Base-by-base conservation (phyloP, 2,888 invertebrate species). In the Drosophila multiciliata region DNA sequence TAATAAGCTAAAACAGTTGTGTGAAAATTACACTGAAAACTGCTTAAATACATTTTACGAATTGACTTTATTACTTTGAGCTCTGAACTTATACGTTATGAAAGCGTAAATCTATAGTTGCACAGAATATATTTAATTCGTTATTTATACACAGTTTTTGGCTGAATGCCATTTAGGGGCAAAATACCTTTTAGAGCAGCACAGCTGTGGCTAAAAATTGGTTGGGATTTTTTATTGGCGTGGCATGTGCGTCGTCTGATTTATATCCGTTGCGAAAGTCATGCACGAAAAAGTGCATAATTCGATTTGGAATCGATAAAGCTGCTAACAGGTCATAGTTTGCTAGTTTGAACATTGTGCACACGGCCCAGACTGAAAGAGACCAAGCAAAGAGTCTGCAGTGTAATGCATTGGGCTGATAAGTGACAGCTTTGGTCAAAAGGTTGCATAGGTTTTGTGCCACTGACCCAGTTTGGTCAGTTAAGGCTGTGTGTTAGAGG, bases 261-360 rank as follows among this genome's bases (percentile, higher is more conserved):
- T 73, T 80, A 84, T 84, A 52, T 20, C 23, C 32, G 40, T 40
- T 53, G 62, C 53, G 57, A 52, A 53, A n/a, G 58, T 29, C 35
- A 49, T 48, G 48, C 53, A 67, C 26, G 36, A 50, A 73, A 75
- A 70, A 69, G 59, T 77, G 73, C 72, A 82, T 88, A 78, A 82
- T 82, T 76, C 73, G 72, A 88, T 86, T 82, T 78, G 70, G 40
- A 88, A 83, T 88, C 86, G 73, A 86, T 88, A 83, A 78, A 66
- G 66, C 52, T 60, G 42, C 55, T 65, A 62, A 36, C 65, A 61
- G 48, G 49, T 60, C 35, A 58, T 17, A 36, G 45, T 45, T 45
- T n/a, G 17, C 5, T 38, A 60, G 52, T 23, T 36, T 38, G 66
- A 45, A 48, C 58, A 62, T 53, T 38, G 35, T 5, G 23, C 29